Evolutionary conservation across 2,797 vertebrate species (phyloP).

Genomic region (Microtus agrestis): DNA sequence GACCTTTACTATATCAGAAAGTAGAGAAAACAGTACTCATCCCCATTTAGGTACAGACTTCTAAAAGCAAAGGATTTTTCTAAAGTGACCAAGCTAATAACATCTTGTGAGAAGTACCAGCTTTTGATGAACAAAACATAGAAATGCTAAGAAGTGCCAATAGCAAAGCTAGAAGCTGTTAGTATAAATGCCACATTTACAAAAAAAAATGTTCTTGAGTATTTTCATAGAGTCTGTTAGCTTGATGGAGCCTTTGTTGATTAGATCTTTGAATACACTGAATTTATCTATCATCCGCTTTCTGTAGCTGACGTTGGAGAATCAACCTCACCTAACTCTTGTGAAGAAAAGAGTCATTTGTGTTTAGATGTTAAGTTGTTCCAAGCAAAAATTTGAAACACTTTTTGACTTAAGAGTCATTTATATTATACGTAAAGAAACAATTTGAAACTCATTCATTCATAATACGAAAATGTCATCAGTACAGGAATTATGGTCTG

Average conservation of each 20-base stretch:
- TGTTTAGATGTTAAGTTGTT: constrained; percentile 36
- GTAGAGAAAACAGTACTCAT: constrained; percentile 49
- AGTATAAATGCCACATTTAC: not conserved
- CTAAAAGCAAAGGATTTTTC: constrained; percentile 51
- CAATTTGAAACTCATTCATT: constrained; percentile 63
- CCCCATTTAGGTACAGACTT: constrained; percentile 49
- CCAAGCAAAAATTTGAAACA: constrained; percentile 32
- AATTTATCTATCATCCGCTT: constrained; percentile 10
- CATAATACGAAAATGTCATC: constrained; percentile 55
- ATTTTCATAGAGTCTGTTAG: not conserved
- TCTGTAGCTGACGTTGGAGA: constrained; percentile 30
- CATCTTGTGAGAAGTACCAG: not conserved
- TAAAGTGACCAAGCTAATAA: constrained; percentile 45
- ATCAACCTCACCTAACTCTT: not conserved
- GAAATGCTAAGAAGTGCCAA: not conserved
- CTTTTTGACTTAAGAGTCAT: constrained; percentile 55
- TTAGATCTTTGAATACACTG: not conserved
- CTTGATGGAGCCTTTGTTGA: not conserved
- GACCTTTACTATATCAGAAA: constrained; percentile 63
- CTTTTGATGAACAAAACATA: constrained; percentile 34
- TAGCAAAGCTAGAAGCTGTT: not conserved
- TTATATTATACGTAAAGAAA: constrained; percentile 61
- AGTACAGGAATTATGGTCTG: constrained; percentile 71
- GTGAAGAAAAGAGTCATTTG: constrained; percentile 39
- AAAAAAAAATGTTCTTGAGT: not conserved